Evolutionary conservation across 1,140 invertebrate species (phyloP), one percentile per base, ranked within the genome.

Genomic region (Plectrocnemia conspersa): DNA sequence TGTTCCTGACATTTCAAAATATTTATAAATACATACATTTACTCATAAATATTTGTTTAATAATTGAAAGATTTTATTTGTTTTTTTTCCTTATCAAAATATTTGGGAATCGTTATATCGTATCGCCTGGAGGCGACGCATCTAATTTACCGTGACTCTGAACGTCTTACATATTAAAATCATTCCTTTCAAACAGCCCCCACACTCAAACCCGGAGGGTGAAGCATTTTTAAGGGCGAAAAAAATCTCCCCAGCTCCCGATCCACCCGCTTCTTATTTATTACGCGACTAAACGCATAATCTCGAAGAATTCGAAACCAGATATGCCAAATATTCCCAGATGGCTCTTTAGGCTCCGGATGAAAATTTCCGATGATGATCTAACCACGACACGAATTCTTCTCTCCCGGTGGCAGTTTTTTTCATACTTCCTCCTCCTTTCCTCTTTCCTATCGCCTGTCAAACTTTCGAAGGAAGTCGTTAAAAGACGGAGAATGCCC

Each of bases 261-360:
- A 42, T 4, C 40, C 6, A 16, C 16, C 25, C 44, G 19, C 47
- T 32, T 48, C 29, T 59, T 60, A 60, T 60, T 60, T 60, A 60
- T 60, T 52, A 48, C 58, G 55, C 52, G 54, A 60, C 54, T 56
- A 55, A 60, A 60, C 58, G 54, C 58, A 60, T 56, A 60, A 60
- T 56, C 53, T 56, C 58, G 50, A 48, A 45, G 55, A 60, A 60
- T 60, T 46, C 45, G 54, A 53, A 56, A 60, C 58, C 54, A 56
- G 58, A 60, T 52, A 49, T 55, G 44, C 50, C 49, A 27, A 50
- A 50, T 47, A 56, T 52, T 56, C 58, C 58, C 58, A 25, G 44
- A 55, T 53, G 58, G 45, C 54, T 56, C 54, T 56, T 56, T 56
- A 49, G 45, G 35, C 53, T 38, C 42, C 19, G 7, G 46, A 10